Conservation (phyloP, 2,113 vertebrate genomes). For the Rhinichthys klamathensis region DNA sequence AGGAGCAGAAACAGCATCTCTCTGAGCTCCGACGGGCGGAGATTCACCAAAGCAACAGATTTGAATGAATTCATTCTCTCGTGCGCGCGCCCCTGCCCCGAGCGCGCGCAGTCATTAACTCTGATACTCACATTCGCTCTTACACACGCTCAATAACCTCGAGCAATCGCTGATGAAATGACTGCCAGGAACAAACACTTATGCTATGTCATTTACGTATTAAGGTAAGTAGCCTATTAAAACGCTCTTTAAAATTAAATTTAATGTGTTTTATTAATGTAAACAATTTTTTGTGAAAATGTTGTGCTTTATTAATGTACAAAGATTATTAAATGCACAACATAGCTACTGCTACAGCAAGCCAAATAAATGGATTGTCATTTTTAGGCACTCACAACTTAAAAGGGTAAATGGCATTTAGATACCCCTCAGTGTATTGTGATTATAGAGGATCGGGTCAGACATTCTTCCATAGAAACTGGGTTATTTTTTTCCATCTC, state of each 20-base stretch:
- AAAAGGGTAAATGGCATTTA: neutral
- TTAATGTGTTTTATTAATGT: neutral
- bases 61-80: slow-evolving; percentile 62
- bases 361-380: neutral
- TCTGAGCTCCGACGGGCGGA: slow-evolving; percentile 46
- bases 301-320: neutral
- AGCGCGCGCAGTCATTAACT: neutral
- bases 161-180: neutral
- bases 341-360: neutral
- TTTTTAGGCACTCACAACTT: neutral
- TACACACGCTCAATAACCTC: neutral
- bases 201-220: neutral
- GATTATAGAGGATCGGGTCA: slow-evolving; percentile 3
- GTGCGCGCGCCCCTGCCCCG: neutral
- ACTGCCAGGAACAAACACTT: neutral
- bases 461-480: neutral
- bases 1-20: neutral
- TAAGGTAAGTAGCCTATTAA: neutral
- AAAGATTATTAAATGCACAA: neutral
- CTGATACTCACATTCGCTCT: neutral
- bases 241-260: neutral
- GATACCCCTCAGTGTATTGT: neutral
- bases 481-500: neutral
- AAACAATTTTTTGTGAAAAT: neutral
- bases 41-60: slow-evolving; percentile 58